phyloP scores from a whole-genome alignment of 2,888 invertebrate species.

The Plebejus melissa region DNA sequence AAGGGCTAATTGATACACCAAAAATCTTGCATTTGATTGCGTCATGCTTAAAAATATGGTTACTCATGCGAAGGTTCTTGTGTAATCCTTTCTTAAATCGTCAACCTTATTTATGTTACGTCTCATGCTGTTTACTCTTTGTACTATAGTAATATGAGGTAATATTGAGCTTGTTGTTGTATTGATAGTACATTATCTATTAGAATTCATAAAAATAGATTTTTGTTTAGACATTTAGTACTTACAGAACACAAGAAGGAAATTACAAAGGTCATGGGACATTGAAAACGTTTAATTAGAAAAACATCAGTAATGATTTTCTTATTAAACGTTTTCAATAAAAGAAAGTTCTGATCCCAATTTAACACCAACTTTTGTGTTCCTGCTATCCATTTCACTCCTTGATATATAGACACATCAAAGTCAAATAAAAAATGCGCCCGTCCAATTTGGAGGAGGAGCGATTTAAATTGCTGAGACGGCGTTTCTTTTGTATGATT shows the following conservation, averaged over 20 bases:
- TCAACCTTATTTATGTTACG: not conserved
- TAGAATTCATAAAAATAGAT: not conserved
- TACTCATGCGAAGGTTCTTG: conserved; percentile 18
- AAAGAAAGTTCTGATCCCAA: conserved; percentile 4
- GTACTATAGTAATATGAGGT: not conserved
- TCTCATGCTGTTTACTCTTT: not conserved
- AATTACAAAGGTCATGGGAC: not conserved
- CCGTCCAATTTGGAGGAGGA: conserved; percentile 4
- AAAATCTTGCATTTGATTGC: conserved; percentile 21
- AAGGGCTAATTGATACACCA: conserved; percentile 23
- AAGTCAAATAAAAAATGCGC: conserved; percentile 16
- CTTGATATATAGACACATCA: conserved; percentile 13
- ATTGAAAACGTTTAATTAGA: too few species aligned
- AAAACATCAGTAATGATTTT: not conserved
- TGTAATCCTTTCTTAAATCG: not conserved
- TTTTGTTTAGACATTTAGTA: not conserved
- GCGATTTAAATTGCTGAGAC: not conserved
- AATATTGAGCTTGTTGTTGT: not conserved
- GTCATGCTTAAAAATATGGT: conserved; percentile 12
- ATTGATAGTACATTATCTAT: not conserved
- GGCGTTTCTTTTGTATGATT: not conserved
- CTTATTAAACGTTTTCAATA: not conserved
- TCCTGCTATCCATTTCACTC: not conserved
- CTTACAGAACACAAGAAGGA: not conserved
- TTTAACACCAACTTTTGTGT: not conserved